These are phyloP conservation scores for Wasmannia auropunctata DNA, from an alignment of 1,140 invertebrate genomes.

Conservation along the genomic window DNA sequence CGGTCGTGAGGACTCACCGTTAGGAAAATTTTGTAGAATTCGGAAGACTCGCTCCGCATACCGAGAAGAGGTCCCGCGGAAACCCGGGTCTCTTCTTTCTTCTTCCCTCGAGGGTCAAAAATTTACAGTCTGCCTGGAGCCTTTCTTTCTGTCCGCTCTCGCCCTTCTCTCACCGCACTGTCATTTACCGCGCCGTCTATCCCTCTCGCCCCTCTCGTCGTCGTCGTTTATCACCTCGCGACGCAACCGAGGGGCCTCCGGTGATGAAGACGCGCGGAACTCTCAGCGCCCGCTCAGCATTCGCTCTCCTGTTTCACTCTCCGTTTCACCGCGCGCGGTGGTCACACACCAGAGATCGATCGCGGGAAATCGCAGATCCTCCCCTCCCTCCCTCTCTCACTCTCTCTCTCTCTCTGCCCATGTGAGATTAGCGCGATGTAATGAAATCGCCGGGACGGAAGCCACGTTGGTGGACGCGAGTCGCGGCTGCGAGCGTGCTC, in stretches of 20 bases:
- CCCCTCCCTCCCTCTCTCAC: too few relatives aligned
- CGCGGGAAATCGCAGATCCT: not conserved
- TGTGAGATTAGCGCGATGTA: not conserved
- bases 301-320: not conserved
- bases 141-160: not conserved
- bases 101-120: not conserved
- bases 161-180: slow-evolving; percentile 26
- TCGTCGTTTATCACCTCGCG: not conserved
- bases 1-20: slow-evolving; percentile 5
- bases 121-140: not conserved
- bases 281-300: not conserved
- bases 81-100: not conserved
- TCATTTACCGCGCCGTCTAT: not conserved
- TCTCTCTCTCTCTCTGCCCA: too few relatives aligned
- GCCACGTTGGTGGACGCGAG: slow-evolving; percentile 25
- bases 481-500: slow-evolving; percentile 45
- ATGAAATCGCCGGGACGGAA: not conserved
- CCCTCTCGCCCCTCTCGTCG: not conserved
- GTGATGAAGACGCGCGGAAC: not conserved
- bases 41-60: not conserved
- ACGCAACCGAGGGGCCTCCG: not conserved
- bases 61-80: not conserved
- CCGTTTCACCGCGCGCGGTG: not conserved
- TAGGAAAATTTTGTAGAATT: not conserved
- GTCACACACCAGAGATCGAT: slow-evolving; percentile 40